Percentiles rank a stretch among this genome's conserved stretches.
Evolutionary conservation across 2,797 vertebrate genomes (phyloP).

Genomic region (Synanceia verrucosa): DNA sequence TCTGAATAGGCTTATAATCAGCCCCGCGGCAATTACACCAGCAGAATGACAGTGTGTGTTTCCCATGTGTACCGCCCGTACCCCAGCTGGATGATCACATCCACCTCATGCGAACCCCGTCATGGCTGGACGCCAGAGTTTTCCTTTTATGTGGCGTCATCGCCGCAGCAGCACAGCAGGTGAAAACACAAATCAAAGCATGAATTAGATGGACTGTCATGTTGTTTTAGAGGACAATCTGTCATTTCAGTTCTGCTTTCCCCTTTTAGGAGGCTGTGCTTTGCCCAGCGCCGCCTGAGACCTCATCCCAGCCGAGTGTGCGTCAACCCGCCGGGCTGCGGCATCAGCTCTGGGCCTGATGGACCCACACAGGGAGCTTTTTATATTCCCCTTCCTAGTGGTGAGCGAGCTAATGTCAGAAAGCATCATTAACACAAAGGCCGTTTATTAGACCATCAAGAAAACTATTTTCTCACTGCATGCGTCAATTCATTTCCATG

Average conservation of each 20-base stretch:
- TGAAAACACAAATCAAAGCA: constrained; percentile 61
- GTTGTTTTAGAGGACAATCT: constrained; percentile 16
- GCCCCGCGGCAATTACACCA: constrained; percentile 95
- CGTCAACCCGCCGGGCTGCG: constrained; percentile 86
- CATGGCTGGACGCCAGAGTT: constrained; percentile 94
- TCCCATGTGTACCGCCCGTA: constrained; percentile 93
- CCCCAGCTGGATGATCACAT: constrained; percentile 96
- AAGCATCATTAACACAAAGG: constrained; percentile 19
- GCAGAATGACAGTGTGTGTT: constrained; percentile 95
- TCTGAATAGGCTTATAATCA: constrained; percentile 90
- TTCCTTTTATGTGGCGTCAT: constrained; percentile 91
- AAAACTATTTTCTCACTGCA: constrained; percentile 2
- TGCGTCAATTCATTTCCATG: neutral
- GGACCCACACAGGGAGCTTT: constrained; percentile 92
- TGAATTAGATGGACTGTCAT: neutral
- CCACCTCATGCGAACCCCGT: constrained; percentile 87
- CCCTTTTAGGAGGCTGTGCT: constrained; percentile 88
- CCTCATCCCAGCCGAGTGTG: constrained; percentile 94
- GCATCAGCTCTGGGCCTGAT: constrained; percentile 87
- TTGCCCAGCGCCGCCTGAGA: constrained; percentile 90
- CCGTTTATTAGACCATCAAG: constrained; percentile 17
- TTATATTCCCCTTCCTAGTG: constrained; percentile 79
- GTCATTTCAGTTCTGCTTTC: constrained; percentile 21
- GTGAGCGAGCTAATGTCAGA: constrained; percentile 58
- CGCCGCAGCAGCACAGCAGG: constrained; percentile 90